phyloP scores from a whole-genome alignment of 2,888 invertebrate species.

The Cantharis flavilabris region DNA sequence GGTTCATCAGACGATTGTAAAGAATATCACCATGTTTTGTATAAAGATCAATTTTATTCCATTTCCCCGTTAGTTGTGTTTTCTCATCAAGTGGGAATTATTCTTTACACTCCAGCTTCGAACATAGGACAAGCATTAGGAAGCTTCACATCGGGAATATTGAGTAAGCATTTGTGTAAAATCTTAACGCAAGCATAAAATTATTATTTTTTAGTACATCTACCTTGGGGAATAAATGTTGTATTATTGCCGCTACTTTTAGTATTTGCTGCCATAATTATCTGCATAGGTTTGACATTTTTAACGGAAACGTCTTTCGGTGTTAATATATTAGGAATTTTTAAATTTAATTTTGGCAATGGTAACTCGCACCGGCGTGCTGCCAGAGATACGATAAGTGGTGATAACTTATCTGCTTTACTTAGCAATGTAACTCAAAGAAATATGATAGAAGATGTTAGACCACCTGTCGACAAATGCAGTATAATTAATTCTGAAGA shows the following conservation, averaged over 20 bases:
- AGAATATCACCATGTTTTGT: slow-evolving; percentile 16
- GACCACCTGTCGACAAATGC: not conserved
- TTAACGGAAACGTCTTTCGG: slow-evolving; percentile 21
- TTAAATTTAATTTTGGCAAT: slow-evolving; percentile 26
- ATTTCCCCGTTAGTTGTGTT: slow-evolving; percentile 24
- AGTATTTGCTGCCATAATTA: slow-evolving; percentile 18
- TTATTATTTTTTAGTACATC: slow-evolving; percentile 10
- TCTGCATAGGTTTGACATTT: slow-evolving; percentile 26
- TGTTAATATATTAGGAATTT: slow-evolving; percentile 18
- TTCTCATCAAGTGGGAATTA: slow-evolving; percentile 24
- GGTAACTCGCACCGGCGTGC: not conserved
- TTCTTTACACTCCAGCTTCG: slow-evolving; percentile 25
- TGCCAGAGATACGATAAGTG: slow-evolving; percentile 16
- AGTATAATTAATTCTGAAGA: not conserved
- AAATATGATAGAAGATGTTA: slow-evolving; percentile 28
- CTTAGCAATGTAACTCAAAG: slow-evolving; percentile 17
- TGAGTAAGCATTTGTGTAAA: slow-evolving; percentile 7
- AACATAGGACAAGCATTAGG: slow-evolving; percentile 22
- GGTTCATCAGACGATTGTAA: slow-evolving; percentile 21
- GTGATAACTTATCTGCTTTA: slow-evolving; percentile 13
- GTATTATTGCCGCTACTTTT: slow-evolving; percentile 20
- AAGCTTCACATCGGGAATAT: slow-evolving; percentile 13
- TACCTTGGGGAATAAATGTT: slow-evolving; percentile 24
- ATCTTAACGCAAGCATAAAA: not conserved
- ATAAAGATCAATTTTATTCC: slow-evolving; percentile 23